Conservation (phyloP, 2,797 vertebrate species). For the Lacerta bilineata region DNA sequence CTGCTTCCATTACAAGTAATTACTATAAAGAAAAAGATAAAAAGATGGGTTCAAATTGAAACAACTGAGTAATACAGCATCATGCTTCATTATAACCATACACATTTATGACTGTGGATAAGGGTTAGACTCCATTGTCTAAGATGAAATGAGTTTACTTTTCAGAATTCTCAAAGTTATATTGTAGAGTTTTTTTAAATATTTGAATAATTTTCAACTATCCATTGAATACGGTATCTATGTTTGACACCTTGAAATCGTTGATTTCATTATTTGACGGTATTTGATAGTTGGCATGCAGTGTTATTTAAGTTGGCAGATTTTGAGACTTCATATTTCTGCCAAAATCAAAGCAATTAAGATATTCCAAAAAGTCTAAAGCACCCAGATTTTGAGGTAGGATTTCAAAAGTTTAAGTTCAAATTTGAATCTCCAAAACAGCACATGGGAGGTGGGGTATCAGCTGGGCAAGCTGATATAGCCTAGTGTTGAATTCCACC, state of each 20-base stretch:
- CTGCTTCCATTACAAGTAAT: not conserved
- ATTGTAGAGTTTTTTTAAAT: not conserved
- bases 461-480: too few species aligned
- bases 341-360: not conserved
- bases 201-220: not conserved
- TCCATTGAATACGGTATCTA: not conserved
- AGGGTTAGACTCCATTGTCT: not conserved
- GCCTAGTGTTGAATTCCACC: too few species aligned
- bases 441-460: too few species aligned
- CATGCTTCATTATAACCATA: not conserved
- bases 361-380: not conserved
- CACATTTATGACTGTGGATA: not conserved
- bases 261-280: not conserved
- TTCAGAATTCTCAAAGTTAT: not conserved
- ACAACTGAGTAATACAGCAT: not conserved
- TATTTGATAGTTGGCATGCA: not conserved
- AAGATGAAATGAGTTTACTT: not conserved
- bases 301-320: not conserved
- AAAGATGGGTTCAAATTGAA: not conserved
- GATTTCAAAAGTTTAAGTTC: not conserved
- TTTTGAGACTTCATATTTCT: not conserved
- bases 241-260: not conserved
- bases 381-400: not conserved
- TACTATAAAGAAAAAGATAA: not conserved
- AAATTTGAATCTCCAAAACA: not conserved